phyloP scores from a whole-genome alignment of 2,797 vertebrate genomes.

The Choloepus didactylus region DNA sequence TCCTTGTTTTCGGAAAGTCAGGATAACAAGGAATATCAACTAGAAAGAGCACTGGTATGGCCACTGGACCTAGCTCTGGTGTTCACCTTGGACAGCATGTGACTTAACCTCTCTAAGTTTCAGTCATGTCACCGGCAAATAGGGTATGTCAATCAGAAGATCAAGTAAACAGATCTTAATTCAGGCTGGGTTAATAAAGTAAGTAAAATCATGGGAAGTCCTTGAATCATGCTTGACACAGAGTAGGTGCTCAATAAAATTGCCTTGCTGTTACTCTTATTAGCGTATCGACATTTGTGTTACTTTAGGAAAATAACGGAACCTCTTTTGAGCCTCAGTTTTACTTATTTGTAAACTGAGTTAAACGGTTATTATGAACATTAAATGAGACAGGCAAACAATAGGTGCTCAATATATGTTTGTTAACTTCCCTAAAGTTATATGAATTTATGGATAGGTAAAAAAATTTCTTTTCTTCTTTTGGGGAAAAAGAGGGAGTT shows the following conservation, averaged over 20 bases:
- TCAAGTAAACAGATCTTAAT: background rate
- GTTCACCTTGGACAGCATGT: background rate
- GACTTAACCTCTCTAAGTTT: background rate
- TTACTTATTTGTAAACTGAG: background rate
- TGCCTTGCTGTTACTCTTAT: background rate
- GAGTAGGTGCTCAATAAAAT: background rate
- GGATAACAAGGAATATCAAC: background rate
- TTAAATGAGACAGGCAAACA: slow-evolving; percentile 4
- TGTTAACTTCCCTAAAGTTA: slow-evolving; percentile 15
- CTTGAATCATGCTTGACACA: background rate
- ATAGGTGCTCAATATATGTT: background rate
- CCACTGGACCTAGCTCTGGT: background rate
- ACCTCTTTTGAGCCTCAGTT: background rate
- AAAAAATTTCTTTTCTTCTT: background rate
- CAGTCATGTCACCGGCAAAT: background rate
- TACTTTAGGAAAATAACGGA: background rate
- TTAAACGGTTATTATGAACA: slow-evolving; percentile 4
- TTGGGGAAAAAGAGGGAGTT: background rate
- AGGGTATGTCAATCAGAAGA: background rate
- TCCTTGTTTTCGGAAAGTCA: background rate
- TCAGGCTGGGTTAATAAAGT: background rate
- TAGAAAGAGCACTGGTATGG: background rate
- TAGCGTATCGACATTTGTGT: background rate
- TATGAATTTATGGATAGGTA: background rate
- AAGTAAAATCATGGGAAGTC: background rate